Conservation (phyloP, 2,888 invertebrate species). For the Eustalomyia histrio region DNA sequence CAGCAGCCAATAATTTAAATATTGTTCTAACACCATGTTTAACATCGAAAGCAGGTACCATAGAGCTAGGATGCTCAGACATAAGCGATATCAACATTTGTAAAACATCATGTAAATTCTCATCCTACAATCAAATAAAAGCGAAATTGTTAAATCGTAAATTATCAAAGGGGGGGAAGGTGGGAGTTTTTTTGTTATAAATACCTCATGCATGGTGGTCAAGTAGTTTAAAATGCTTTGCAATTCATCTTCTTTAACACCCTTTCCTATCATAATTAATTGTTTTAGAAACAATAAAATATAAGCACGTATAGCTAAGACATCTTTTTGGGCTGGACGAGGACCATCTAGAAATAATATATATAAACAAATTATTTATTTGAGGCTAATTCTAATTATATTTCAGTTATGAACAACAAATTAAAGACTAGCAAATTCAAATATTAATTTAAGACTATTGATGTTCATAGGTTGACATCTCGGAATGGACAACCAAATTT, state of each 20-base stretch:
- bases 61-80: slow-evolving; percentile 98
- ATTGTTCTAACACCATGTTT: slow-evolving; percentile 98
- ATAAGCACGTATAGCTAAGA: slow-evolving; percentile 95
- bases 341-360: slow-evolving; percentile 87
- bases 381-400: no score
- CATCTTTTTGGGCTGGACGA: slow-evolving; percentile 95
- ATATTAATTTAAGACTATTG: no score
- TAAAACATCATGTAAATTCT: slow-evolving; percentile 98
- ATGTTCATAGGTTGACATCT: no score
- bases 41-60: slow-evolving; percentile 99
- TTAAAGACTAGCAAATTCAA: no score
- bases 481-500: no score
- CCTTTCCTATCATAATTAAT: slow-evolving; percentile 97
- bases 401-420: no score
- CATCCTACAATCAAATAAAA: slow-evolving; percentile 83
- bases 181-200: slow-evolving; percentile 29
- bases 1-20: slow-evolving; percentile 97
- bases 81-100: slow-evolving; percentile 98
- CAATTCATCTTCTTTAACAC: slow-evolving; percentile 98
- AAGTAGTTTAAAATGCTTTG: slow-evolving; percentile 99
- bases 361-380: no score
- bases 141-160: background rate
- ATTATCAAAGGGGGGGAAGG: background rate
- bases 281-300: slow-evolving; percentile 97
- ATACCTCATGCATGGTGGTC: slow-evolving; percentile 97